Evolutionary conservation across 2,113 vertebrate species (phyloP), one percentile per base, ranked within the genome.

Genomic region (Pycnonotus jocosus): DNA sequence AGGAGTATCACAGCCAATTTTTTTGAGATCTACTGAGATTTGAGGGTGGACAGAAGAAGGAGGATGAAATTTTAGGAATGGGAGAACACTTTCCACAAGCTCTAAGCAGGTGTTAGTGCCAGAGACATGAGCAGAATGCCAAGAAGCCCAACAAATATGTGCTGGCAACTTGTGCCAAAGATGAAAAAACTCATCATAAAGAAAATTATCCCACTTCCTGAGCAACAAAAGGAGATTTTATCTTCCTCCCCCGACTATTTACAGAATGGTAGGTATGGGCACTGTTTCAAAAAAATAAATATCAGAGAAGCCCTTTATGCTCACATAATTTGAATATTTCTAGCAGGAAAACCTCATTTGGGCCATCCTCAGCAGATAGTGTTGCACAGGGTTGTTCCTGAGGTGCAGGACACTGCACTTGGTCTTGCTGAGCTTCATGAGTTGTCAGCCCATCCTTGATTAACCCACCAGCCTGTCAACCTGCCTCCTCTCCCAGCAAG

Each of bases 21-120:
- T 78, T 96, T 71, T 70, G 92, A 95, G 56, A 82, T 60, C 79
- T 70, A 38, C 72, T 91, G 92, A 73, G 95, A 90, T 83, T 73
- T 50, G 81, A 93, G 82, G 65, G 45, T 89, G 91, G 81, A 90
- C 92, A 90, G 64, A 54, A 93, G 58, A 78, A 96, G 81, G 42
- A 97, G 56, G 64, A 72, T 91, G 94, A 93, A 73, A 78, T 86
- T 84, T 91, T 74, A 72, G 73, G 53, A 88, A 31, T 2, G 70
- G 31, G 20, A 83, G 57, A 85, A 69, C 27, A 53, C 11, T 87
- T 82, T 78, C 57, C n/a, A 66, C 31, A 80, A 85, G 27, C 25
- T 94, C 21, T 81, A 70, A 84, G 58, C 37, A 72, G 57, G 30
- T 9, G 5, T 76, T 89, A 65, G 35, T 94, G 70, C 50, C 44